These are phyloP conservation scores for Apodemus speciosus DNA, from an alignment of 2,113 vertebrate genomes.

Conservation along the genomic window DNA sequence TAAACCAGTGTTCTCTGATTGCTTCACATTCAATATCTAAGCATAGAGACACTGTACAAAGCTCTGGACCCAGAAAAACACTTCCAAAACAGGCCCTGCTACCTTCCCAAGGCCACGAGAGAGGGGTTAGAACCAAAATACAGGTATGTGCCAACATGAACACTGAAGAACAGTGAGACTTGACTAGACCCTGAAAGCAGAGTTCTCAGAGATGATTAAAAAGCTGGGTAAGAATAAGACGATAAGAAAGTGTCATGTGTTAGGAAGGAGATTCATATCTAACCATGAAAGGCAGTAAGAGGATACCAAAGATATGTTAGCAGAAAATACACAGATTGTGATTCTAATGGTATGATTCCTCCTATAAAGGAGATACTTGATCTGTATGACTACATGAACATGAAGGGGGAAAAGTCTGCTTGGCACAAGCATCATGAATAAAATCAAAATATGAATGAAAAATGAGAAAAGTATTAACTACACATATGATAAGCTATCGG, in stretches of 20 bases:
- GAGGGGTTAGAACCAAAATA: neutral
- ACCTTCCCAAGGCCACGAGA: neutral
- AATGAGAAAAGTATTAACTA: constrained; percentile 50
- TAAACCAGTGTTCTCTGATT: constrained; percentile 2
- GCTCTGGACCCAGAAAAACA: constrained; percentile 25
- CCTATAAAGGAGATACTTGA: constrained; percentile 49
- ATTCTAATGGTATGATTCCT: constrained; percentile 25
- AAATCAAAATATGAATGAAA: constrained; percentile 62
- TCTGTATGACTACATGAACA: constrained; percentile 48
- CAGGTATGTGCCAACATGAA: neutral
- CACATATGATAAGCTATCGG: neutral
- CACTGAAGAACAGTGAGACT: neutral
- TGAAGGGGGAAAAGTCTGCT: neutral
- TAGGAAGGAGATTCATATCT: constrained; percentile 37
- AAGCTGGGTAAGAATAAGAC: constrained; percentile 6
- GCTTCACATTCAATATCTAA: constrained; percentile 32
- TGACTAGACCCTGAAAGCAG: neutral
- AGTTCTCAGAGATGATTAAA: neutral
- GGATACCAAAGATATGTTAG: constrained; percentile 53
- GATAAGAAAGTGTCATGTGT: neutral
- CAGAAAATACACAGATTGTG: constrained; percentile 41
- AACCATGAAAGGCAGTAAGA: neutral
- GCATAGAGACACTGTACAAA: neutral
- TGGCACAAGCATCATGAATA: constrained; percentile 38
- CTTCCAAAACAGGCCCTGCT: neutral